Evolutionary conservation across 1,140 invertebrate species (phyloP).

Genomic region (Yoshiicerus persimilis): DNA sequence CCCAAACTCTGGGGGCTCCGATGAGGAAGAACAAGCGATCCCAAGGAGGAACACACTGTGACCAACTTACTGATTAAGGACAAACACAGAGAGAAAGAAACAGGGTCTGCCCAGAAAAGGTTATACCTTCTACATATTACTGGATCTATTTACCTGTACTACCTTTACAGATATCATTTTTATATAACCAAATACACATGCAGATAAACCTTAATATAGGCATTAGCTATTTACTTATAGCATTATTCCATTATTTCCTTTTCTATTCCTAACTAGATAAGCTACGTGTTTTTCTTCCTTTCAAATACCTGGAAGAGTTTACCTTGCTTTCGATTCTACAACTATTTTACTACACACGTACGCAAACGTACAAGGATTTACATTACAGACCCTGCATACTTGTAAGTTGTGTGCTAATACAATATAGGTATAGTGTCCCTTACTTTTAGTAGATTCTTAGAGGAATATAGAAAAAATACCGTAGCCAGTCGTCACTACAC

Average conservation of each 20-base stretch:
- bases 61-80: slow-evolving; percentile 43
- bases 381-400: background rate
- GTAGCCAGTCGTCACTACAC: background rate
- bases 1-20: slow-evolving; percentile 36
- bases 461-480: background rate
- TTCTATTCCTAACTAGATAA: background rate
- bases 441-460: background rate
- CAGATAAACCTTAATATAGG: background rate
- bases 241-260: background rate
- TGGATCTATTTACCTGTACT: background rate
- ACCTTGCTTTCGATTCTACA: background rate
- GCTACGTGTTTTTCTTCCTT: background rate
- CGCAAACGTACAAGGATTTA: background rate
- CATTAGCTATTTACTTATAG: background rate
- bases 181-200: too few relatives aligned
- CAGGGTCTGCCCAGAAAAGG: slow-evolving; percentile 14
- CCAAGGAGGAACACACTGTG: slow-evolving; percentile 42
- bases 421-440: background rate
- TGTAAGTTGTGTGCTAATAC: background rate
- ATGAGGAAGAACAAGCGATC: slow-evolving; percentile 38
- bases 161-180: background rate
- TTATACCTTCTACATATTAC: background rate
- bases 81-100: slow-evolving; percentile 14
- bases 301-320: background rate
- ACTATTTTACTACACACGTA: too few relatives aligned